A percentile compares a stretch with the other conserved stretches of the same genome.
Conservation (phyloP, 2,113 vertebrate genomes). For the Centropus bengalensis region DNA sequence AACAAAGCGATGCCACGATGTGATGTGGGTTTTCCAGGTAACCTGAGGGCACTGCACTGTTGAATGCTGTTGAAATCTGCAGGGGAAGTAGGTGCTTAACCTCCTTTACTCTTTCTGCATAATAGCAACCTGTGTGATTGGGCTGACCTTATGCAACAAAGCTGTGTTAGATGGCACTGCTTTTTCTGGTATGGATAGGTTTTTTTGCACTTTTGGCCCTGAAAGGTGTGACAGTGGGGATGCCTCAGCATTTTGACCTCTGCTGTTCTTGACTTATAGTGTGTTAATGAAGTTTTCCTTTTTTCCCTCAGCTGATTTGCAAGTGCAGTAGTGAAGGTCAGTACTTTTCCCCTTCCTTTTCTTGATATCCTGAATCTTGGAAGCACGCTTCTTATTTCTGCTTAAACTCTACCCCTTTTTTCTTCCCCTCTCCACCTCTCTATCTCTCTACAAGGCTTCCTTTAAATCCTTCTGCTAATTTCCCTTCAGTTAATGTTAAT, state of each 20-base stretch:
- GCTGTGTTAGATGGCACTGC: background rate
- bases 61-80: background rate
- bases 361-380: fast-evolving
- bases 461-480: background rate
- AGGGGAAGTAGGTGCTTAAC: background rate
- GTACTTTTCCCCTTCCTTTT: background rate
- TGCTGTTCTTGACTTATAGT: background rate
- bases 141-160: background rate
- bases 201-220: background rate
- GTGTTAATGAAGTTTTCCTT: background rate
- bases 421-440: background rate
- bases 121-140: fast-evolving
- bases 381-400: background rate
- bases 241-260: background rate
- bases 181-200: background rate
- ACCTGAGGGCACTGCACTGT: fast-evolving
- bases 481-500: background rate
- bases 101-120: background rate
- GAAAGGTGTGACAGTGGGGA: background rate
- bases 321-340: conserved; percentile 76
- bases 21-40: background rate
- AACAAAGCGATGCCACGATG: fast-evolving
- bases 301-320: conserved; percentile 76
- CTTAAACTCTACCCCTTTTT: background rate
- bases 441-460: background rate